phyloP scores from a whole-genome alignment of 2,113 vertebrate species.

The cattle (Bos taurus) region ARS-UCD2.0 NC_037345.1:60810501-60811000 shows the following conservation, averaged over 20 bases:
- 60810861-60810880: background rate
- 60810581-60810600: fast-evolving
- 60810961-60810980: fast-evolving
- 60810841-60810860: background rate
- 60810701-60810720: background rate
- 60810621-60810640: background rate
- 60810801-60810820: background rate
- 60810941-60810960: background rate
- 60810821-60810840: background rate
- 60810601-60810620: background rate
- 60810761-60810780: background rate
- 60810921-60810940: fast-evolving
- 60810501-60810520: constrained; percentile 90
- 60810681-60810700: background rate
- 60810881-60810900: background rate
- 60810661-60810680: background rate
- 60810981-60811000: fast-evolving
- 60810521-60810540: constrained; percentile 90
- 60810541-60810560: constrained; percentile 48
- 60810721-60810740: background rate
- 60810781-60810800: fast-evolving
- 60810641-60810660: background rate
- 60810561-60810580: background rate
- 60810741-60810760: background rate
- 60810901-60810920: fast-evolving